phyloP scores from a whole-genome alignment of 1,140 invertebrate species.

The Drosophila teissieri region DNA sequence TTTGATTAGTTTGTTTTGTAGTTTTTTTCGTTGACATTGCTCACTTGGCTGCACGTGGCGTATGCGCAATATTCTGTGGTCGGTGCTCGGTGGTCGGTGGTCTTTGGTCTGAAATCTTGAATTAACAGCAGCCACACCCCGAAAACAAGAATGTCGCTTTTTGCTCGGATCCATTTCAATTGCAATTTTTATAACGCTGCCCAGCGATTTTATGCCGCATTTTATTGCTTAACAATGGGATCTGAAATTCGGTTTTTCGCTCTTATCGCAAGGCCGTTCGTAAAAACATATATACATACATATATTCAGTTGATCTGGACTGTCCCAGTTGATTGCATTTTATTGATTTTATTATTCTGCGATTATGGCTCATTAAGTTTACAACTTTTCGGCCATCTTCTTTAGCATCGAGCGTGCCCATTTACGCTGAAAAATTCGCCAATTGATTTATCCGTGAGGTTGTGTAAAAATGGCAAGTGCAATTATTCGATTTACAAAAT shows the following conservation, averaged over 20 bases:
- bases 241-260: conserved; percentile 9
- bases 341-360: conserved; percentile 36
- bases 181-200: conserved; percentile 44
- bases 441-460: background rate
- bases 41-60: conserved; percentile 36
- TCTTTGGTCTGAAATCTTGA: conserved; percentile 15
- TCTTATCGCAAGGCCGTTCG: conserved; percentile 35
- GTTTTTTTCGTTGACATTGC: conserved; percentile 26
- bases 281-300: conserved; percentile 5
- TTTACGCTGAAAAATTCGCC: background rate
- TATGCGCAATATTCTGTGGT: conserved; percentile 44
- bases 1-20: too few species aligned
- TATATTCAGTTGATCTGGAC: background rate
- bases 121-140: conserved; percentile 34
- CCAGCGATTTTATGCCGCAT: conserved; percentile 32
- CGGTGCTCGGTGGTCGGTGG: background rate
- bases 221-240: conserved; percentile 39
- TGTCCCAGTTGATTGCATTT: conserved; percentile 29
- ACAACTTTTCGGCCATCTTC: conserved; percentile 16
- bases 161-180: conserved; percentile 42
- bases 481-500: background rate
- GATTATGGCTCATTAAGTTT: conserved; percentile 21
- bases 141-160: conserved; percentile 37
- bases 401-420: too few species aligned
- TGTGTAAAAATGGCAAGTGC: background rate